Base-by-base conservation (phyloP, 2,888 invertebrate genomes). In the Ephialtes manifestator region DNA sequence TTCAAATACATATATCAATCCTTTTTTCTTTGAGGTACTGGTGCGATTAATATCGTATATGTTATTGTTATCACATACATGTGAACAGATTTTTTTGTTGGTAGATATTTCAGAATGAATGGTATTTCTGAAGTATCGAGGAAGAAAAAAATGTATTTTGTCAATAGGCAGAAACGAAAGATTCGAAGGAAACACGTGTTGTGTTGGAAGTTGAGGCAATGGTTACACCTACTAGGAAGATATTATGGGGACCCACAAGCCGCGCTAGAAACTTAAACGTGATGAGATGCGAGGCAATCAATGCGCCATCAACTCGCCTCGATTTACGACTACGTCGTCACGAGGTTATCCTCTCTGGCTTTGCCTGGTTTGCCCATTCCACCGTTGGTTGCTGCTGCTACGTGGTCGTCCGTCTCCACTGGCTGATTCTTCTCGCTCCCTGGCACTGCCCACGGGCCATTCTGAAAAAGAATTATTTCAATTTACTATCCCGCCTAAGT, bases 201-300 rank as follows among this genome's bases (percentile, higher is more conserved):
- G 43, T 48, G 13, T 20, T 51, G 5, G 28, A 31, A 18, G 15
- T n/a, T 20, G 18, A 63, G 18, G 31, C 18, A 31, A 31, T 51
- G 28, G 20, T n/a, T n/a, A 63, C 63, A 35, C 31, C 13, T n/a
- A 71, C 60, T 20, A 18, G 58, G 48, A 72, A 39, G 39, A 79
- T 72, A 58, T 39, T 35, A 8, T 71, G 28, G 48, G 53, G 46
- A 35, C 28, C 15, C 65, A 20, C 18, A 1, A 48, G 20, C 18
- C 51, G 46, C 51, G 55, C 39, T 31, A 65, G 77, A 83, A 65
- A 87, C 84, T 88, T 87, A 80, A 77, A 89, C 83, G 85, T 89
- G 91, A 92, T 89, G 91, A 92, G 92, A 92, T 92, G 92, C 92
- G 89, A 91, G 92, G 93, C 93, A 93, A 93, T 93, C 93, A 93